Evolutionary conservation across 1,140 invertebrate species (phyloP).

Genomic region (Musca domestica): DNA sequence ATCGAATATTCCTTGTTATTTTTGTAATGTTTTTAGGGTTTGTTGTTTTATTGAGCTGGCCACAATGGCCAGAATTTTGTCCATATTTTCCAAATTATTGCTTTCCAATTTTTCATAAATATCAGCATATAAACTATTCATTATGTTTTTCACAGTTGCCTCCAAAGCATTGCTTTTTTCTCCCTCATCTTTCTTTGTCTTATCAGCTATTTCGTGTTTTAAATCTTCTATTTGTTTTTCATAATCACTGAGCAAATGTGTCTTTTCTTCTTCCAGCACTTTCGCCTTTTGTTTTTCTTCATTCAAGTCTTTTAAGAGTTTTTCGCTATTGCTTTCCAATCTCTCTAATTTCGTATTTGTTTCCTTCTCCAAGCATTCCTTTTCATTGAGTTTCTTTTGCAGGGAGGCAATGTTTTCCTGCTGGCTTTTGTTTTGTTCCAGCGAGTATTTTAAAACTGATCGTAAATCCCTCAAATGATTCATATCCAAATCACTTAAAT

Average conservation of each 20-base stretch:
- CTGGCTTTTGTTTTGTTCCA: not conserved
- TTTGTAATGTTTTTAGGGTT: conserved; percentile 22
- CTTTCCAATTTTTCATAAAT: conserved; percentile 20
- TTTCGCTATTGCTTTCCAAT: too few relatives aligned
- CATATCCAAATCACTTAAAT: not conserved
- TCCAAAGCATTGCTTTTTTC: not conserved
- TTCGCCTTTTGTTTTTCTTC: too few relatives aligned
- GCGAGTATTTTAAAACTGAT: not conserved
- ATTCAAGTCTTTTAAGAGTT: too few relatives aligned
- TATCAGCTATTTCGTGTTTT: not conserved
- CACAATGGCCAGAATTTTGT: conserved; percentile 24
- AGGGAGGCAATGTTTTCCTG: not conserved
- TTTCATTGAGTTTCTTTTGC: not conserved
- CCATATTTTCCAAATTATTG: conserved; percentile 5
- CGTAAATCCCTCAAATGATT: not conserved
- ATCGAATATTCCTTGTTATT: not conserved
- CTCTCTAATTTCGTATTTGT: not conserved
- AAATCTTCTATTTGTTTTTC: conserved; percentile 1
- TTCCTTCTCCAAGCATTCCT: not conserved
- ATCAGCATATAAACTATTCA: conserved; percentile 27
- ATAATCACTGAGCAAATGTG: too few relatives aligned
- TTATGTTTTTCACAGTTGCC: conserved; percentile 5
- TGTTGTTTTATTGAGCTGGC: conserved; percentile 23
- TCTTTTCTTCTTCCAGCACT: not conserved
- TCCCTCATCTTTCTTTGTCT: not conserved